These are phyloP conservation scores for Spinus olivaceus DNA, from an alignment of 2,797 vertebrate species.

Conservation along the genomic window DNA sequence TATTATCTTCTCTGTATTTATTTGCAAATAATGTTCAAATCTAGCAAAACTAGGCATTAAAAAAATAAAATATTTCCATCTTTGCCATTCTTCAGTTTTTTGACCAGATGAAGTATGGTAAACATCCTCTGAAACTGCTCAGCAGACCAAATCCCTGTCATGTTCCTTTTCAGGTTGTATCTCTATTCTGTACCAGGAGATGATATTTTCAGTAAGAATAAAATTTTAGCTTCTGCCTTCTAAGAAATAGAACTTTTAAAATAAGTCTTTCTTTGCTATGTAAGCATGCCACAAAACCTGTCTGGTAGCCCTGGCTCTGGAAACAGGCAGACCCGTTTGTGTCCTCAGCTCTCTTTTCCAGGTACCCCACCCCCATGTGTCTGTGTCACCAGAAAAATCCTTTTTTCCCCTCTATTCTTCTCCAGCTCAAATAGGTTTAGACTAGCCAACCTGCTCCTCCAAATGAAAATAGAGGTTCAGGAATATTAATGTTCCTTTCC, in stretches of 20 bases:
- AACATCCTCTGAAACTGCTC: background rate
- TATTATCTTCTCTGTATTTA: background rate
- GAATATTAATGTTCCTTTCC: background rate
- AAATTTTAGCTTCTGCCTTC: background rate
- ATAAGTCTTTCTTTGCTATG: background rate
- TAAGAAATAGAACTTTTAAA: background rate
- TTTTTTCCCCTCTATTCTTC: accelerated
- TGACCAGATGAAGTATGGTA: background rate
- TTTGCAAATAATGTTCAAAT: background rate
- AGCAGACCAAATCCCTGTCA: background rate
- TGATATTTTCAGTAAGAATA: background rate
- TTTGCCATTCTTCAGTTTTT: background rate
- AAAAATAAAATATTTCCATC: background rate
- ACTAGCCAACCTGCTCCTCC: background rate
- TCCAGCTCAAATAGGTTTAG: background rate
- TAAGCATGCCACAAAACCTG: background rate
- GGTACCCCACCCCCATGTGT: background rate
- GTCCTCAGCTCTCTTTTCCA: background rate
- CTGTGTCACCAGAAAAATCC: background rate
- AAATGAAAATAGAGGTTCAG: background rate
- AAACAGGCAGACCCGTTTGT: background rate
- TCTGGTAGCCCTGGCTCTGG: background rate
- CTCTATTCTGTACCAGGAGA: background rate
- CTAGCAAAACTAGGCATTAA: background rate
- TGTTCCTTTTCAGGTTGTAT: background rate